Evolutionary conservation across 1,140 invertebrate genomes (phyloP).

Genomic region (Pygmarrhopalites habei): DNA sequence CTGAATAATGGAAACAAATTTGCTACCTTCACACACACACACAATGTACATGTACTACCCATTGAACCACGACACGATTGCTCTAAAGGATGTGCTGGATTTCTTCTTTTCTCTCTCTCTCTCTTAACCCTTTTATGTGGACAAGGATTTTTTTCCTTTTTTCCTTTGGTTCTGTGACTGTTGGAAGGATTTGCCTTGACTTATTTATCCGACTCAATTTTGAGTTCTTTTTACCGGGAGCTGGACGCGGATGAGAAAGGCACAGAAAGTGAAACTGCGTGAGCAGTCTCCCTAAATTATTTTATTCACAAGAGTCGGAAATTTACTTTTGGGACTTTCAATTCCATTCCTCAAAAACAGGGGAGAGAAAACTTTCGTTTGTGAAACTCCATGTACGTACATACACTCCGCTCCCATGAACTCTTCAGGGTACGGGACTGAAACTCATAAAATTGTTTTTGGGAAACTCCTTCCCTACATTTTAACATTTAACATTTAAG

Average conservation of each 20-base stretch:
- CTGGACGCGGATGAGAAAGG: too few relatives aligned
- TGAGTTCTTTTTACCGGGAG: not conserved
- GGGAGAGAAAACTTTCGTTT: too few relatives aligned
- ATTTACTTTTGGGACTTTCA: not conserved
- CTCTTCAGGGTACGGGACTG: too few relatives aligned
- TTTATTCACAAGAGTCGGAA: conserved; percentile 13
- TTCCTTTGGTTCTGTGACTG: not conserved
- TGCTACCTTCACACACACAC: not conserved
- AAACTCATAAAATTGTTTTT: too few relatives aligned
- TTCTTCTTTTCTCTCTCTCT: too few relatives aligned
- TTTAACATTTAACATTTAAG: too few relatives aligned
- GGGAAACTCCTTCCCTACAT: too few relatives aligned
- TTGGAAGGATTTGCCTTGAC: not conserved
- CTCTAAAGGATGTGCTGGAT: not conserved
- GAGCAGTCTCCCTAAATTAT: conserved; percentile 13
- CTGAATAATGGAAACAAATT: conserved; percentile 7
- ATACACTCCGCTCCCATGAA: too few relatives aligned
- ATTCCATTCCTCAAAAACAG: too few relatives aligned
- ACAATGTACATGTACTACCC: not conserved
- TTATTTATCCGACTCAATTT: conserved; percentile 4
- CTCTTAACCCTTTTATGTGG: not conserved
- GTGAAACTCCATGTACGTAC: too few relatives aligned
- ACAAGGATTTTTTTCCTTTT: not conserved
- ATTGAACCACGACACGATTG: not conserved
- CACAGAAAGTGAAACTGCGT: too few relatives aligned